Conservation (phyloP, 2,888 invertebrate species). For the Hymenopus coronatus region DNA sequence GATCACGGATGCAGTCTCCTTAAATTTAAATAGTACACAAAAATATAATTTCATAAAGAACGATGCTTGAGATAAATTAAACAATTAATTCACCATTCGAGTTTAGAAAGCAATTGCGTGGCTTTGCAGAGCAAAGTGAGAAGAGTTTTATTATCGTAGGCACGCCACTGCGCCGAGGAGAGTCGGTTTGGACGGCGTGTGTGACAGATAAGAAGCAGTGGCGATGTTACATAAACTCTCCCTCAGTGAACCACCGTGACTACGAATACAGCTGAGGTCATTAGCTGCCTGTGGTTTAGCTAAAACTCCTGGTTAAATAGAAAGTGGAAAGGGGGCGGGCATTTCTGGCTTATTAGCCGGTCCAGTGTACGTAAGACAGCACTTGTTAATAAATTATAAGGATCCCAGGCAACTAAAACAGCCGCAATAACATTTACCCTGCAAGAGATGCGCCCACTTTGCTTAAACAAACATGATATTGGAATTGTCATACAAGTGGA, state of each 20-base stretch:
- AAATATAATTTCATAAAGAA: no score
- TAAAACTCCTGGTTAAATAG: conserved; percentile 18
- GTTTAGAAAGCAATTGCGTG: no score
- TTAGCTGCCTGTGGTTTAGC: conserved; percentile 6
- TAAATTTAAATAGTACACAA: no score
- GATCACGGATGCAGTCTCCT: no score
- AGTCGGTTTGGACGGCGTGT: background rate
- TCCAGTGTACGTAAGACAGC: background rate
- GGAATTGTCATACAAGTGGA: background rate
- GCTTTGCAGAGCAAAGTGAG: no score
- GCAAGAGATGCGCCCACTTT: background rate
- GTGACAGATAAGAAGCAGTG: conserved; percentile 24
- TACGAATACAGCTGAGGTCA: conserved; percentile 22
- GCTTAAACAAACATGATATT: background rate
- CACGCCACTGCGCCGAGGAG: background rate
- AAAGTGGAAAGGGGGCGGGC: background rate
- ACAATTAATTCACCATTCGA: no score
- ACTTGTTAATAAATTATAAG: background rate
- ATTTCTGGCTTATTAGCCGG: conserved; percentile 7
- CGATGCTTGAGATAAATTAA: no score
- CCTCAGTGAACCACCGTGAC: conserved; percentile 12
- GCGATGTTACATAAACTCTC: conserved; percentile 7
- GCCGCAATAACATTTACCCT: background rate
- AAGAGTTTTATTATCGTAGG: background rate
- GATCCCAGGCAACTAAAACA: background rate